Percentiles rank a stretch among this genome's conserved stretches.
phyloP scores from a whole-genome alignment of 2,888 invertebrate species.

The Meloe dianella region DNA sequence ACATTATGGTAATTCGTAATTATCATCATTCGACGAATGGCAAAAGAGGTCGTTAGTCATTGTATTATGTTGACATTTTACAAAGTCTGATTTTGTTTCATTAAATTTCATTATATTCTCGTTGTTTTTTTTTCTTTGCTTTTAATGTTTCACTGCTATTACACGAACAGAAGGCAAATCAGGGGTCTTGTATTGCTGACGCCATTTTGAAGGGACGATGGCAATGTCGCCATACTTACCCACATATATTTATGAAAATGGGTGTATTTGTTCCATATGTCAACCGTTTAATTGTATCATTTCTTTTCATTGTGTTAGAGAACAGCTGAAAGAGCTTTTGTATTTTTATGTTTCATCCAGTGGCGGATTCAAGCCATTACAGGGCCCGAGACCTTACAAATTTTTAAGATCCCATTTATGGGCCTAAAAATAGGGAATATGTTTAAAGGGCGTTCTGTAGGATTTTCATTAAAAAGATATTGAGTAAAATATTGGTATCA shows the following conservation, averaged over 20 bases:
- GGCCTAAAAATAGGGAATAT: no score
- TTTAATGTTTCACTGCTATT: no score
- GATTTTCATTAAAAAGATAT: no score
- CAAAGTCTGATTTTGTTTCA: not conserved
- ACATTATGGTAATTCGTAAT: constrained; percentile 55
- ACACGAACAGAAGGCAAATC: constrained; percentile 25
- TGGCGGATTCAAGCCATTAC: no score
- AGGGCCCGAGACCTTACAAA: no score
- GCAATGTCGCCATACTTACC: not conserved
- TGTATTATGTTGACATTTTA: constrained; percentile 21
- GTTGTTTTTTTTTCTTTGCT: not conserved
- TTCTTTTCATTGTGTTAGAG: not conserved
- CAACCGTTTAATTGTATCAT: not conserved
- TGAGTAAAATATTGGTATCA: no score
- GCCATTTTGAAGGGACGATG: constrained; percentile 6
- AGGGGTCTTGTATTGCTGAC: constrained; percentile 16
- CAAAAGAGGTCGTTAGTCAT: constrained; percentile 39
- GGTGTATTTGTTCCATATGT: not conserved
- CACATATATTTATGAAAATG: not conserved
- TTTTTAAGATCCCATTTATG: no score
- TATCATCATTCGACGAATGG: constrained; percentile 45
- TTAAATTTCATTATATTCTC: not conserved
- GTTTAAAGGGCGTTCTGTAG: no score
- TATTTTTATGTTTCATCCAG: not conserved
- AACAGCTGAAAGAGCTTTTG: not conserved